Evolutionary conservation across 2,888 invertebrate genomes (phyloP).

Genomic region (Chydorus sphaericus): DNA sequence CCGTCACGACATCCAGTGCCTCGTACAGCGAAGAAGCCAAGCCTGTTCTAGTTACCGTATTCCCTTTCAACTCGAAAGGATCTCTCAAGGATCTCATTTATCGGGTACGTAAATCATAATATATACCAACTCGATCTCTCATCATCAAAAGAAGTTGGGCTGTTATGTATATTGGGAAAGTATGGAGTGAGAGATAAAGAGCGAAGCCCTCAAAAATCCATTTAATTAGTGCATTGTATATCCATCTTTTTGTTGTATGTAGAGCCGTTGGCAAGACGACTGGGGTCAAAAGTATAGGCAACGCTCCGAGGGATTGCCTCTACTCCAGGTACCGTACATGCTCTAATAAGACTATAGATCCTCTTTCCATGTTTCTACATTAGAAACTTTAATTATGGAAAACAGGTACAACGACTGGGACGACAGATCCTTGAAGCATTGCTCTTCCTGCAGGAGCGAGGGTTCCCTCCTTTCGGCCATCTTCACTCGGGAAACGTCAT

Average conservation of each 20-base stretch:
- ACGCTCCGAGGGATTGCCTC: constrained; percentile 45
- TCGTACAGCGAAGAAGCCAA: constrained; percentile 22
- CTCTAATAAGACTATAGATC: too few relatives aligned
- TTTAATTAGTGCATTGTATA: too few relatives aligned
- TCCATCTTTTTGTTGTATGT: constrained; percentile 24
- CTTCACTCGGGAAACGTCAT: constrained; percentile 82
- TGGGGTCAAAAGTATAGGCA: constrained; percentile 60
- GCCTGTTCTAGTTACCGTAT: constrained; percentile 52
- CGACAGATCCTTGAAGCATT: constrained; percentile 75
- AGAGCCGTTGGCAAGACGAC: constrained; percentile 69
- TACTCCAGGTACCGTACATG: too few relatives aligned
- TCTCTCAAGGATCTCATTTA: constrained; percentile 82
- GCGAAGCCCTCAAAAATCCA: not conserved
- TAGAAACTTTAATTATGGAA: too few relatives aligned
- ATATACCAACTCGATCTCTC: not conserved
- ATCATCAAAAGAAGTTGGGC: not conserved
- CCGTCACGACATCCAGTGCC: constrained; percentile 12
- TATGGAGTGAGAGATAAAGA: not conserved
- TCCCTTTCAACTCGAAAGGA: constrained; percentile 68
- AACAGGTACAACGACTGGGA: constrained; percentile 73
- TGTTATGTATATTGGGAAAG: not conserved
- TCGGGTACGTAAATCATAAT: constrained; percentile 40
- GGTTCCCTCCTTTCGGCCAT: constrained; percentile 73
- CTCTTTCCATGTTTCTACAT: too few relatives aligned
- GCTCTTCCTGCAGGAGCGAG: constrained; percentile 68